Conservation (phyloP, 2,113 vertebrate species). For the Bubo blakistoni region DNA sequence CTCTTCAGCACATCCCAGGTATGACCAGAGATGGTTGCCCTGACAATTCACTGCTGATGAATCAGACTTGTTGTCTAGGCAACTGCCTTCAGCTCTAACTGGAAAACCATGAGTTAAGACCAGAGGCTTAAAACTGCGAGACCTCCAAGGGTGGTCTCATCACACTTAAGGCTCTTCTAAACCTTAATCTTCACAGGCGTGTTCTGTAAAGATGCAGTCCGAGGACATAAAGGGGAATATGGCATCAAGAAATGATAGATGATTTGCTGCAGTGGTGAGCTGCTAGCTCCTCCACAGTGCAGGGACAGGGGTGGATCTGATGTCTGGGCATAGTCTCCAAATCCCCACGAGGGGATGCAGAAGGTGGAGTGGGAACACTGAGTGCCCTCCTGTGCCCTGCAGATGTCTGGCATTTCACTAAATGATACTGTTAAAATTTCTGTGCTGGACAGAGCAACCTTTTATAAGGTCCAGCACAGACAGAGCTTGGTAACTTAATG, state of each 20-base stretch:
- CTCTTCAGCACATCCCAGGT: neutral
- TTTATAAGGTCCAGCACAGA: neutral
- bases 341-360: accelerated
- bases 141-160: neutral
- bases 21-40: neutral
- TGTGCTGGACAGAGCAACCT: neutral
- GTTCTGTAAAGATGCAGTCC: neutral
- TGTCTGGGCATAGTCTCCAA: accelerated
- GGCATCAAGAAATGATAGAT: neutral
- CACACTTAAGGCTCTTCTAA: neutral
- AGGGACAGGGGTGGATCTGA: too few relatives aligned
- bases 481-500: neutral
- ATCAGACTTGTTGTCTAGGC: slow-evolving; percentile 45
- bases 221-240: neutral
- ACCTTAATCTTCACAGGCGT: neutral
- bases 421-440: neutral
- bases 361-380: neutral
- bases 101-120: neutral
- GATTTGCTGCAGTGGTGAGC: neutral
- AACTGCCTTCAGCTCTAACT: neutral
- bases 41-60: slow-evolving; percentile 26
- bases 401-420: neutral
- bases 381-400: neutral
- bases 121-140: neutral
- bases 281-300: neutral